Evolutionary conservation across 2,888 invertebrate genomes (phyloP).

Genomic region (Agrochola lychnidis): DNA sequence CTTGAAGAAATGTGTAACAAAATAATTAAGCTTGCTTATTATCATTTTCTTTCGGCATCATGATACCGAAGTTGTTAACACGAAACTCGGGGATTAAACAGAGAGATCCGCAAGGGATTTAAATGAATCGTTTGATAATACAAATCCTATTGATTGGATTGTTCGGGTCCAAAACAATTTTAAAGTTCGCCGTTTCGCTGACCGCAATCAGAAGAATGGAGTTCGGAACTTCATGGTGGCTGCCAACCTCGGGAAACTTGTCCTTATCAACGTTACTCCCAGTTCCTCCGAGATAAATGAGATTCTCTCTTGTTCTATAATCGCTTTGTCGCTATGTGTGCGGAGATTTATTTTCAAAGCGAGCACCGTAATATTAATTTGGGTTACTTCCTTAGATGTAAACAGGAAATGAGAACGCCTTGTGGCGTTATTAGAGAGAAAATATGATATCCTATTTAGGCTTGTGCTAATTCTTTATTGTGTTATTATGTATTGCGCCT

Average conservation of each 20-base stretch:
- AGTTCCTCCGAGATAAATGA: constrained; percentile 62
- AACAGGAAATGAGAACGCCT: constrained; percentile 48
- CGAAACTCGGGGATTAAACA: constrained; percentile 48
- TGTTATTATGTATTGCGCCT: not conserved
- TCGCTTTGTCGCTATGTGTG: constrained; percentile 57
- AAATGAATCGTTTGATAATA: constrained; percentile 56
- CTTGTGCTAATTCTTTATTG: constrained; percentile 17
- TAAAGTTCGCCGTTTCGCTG: constrained; percentile 60
- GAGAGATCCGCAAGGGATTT: constrained; percentile 33
- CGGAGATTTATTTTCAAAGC: constrained; percentile 55
- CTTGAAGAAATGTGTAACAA: constrained; percentile 56
- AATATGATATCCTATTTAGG: constrained; percentile 26
- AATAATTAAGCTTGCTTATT: constrained; percentile 54
- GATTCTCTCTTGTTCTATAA: constrained; percentile 61
- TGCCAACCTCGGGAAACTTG: constrained; percentile 53
- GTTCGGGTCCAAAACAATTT: constrained; percentile 60
- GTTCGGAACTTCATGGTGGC: constrained; percentile 59
- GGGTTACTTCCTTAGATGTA: constrained; percentile 41
- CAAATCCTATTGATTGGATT: constrained; percentile 57
- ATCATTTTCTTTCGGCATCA: constrained; percentile 48
- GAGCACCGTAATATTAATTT: constrained; percentile 53
- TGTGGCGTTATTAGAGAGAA: constrained; percentile 18
- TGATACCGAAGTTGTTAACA: constrained; percentile 48
- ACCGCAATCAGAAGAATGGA: constrained; percentile 65
- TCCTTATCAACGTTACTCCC: constrained; percentile 54